phyloP scores from a whole-genome alignment of 92 coral and sea anemone species.

The Phenganax subtilis region DNA sequence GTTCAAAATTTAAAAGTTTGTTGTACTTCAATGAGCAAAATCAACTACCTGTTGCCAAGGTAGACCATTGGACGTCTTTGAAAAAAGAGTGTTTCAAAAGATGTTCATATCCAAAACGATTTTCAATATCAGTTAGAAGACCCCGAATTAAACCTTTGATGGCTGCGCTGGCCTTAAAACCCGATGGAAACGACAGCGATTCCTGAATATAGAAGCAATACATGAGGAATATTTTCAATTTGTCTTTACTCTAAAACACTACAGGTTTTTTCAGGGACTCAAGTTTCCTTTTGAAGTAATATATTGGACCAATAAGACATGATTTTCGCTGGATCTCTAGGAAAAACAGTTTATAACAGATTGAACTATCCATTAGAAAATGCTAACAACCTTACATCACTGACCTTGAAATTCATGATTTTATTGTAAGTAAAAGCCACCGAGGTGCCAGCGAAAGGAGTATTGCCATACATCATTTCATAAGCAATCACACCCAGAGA shows the following conservation, averaged over 20 bases:
- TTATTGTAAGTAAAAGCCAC: constrained; percentile 95
- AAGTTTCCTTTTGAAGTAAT: too few relatives aligned
- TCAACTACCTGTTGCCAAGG: constrained; percentile 62
- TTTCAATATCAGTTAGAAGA: constrained; percentile 59
- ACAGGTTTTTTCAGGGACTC: neutral
- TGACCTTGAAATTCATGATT: constrained; percentile 87
- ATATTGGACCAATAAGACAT: too few relatives aligned
- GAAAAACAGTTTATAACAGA: too few relatives aligned
- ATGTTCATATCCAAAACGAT: constrained; percentile 70
- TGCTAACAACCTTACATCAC: neutral
- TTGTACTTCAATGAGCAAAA: neutral
- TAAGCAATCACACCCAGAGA: constrained; percentile 96
- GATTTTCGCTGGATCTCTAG: too few relatives aligned
- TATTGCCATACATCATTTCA: constrained; percentile 92
- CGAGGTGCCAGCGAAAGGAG: constrained; percentile 95
- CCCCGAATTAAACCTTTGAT: constrained; percentile 66
- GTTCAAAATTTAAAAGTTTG: too few relatives aligned
- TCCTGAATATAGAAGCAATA: constrained; percentile 45
- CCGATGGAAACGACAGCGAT: constrained; percentile 69
- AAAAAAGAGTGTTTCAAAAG: constrained; percentile 74
- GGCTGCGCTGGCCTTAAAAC: constrained; percentile 60
- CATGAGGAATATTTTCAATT: neutral
- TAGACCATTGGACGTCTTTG: constrained; percentile 70
- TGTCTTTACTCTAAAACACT: neutral
- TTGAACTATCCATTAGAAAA: too few relatives aligned